Conservation (phyloP, 2,113 vertebrate genomes). For the Bagarius yarrelli region DNA sequence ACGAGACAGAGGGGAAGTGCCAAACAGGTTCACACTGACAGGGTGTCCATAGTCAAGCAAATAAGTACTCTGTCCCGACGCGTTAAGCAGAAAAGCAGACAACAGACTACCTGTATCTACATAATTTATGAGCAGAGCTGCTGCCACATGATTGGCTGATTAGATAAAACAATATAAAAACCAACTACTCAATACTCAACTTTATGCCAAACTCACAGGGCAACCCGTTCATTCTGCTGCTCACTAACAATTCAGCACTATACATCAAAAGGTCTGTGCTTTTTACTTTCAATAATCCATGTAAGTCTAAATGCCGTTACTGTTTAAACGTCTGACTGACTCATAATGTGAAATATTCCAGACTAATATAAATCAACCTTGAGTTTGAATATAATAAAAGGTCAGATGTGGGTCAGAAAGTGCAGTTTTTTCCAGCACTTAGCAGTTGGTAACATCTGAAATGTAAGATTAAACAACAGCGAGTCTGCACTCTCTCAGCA, state of each 20-base stretch:
- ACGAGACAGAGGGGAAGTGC: not conserved
- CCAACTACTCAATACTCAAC: not conserved
- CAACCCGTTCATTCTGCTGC: slow-evolving; percentile 18
- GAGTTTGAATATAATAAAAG: slow-evolving; percentile 42
- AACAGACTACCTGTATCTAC: not conserved
- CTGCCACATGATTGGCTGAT: not conserved
- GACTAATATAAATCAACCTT: slow-evolving; percentile 10
- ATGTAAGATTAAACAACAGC: slow-evolving; percentile 52
- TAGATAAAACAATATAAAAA: not conserved
- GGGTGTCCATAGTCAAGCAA: not conserved
- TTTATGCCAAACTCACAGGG: slow-evolving; percentile 21
- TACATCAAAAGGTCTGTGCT: slow-evolving; percentile 23
- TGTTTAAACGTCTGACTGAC: slow-evolving; percentile 16
- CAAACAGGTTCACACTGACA: not conserved
- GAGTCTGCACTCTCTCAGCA: slow-evolving; percentile 27
- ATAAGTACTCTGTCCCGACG: not conserved
- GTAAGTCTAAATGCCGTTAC: not conserved
- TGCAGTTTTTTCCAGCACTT: slow-evolving; percentile 56
- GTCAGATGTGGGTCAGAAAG: slow-evolving; percentile 52
- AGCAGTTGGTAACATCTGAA: slow-evolving; percentile 57
- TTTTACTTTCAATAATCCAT: slow-evolving; percentile 7
- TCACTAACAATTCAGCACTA: not conserved
- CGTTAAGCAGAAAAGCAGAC: not conserved
- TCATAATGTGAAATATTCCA: slow-evolving; percentile 15
- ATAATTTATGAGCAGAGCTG: not conserved